phyloP scores from a whole-genome alignment of 2,888 invertebrate genomes.

The Malthinus flaveolus region DNA sequence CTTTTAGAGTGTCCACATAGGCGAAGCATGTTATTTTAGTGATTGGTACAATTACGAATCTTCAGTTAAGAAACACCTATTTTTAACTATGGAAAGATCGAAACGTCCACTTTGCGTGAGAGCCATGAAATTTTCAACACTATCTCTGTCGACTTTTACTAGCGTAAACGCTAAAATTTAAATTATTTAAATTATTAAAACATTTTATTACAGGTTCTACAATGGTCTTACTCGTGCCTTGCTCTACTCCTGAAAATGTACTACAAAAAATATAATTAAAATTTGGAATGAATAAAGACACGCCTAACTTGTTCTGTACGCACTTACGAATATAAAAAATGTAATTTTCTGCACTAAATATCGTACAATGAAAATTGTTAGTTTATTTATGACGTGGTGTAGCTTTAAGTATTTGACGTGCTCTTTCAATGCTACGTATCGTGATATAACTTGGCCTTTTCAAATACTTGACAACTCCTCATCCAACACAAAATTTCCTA shows the following conservation, averaged over 20 bases:
- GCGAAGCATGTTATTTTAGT: conserved; percentile 27
- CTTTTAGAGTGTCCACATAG: conserved; percentile 25
- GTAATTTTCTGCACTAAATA: too few relatives aligned
- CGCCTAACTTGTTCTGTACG: too few relatives aligned
- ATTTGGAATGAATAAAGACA: too few relatives aligned
- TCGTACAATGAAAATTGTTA: too few relatives aligned
- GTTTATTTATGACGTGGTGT: too few relatives aligned
- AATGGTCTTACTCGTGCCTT: conserved; percentile 3
- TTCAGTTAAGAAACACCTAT: conserved; percentile 17
- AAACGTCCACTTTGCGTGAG: conserved; percentile 25
- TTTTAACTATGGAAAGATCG: conserved; percentile 32
- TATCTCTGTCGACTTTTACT: conserved; percentile 17
- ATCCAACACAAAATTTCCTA: neutral
- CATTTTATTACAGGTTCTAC: neutral
- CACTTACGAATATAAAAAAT: too few relatives aligned
- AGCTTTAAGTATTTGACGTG: neutral
- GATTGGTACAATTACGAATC: conserved; percentile 25
- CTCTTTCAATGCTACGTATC: neutral
- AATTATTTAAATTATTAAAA: neutral
- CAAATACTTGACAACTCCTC: neutral
- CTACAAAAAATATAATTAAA: neutral
- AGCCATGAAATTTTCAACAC: conserved; percentile 15
- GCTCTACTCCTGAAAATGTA: neutral
- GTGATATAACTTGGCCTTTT: conserved; percentile 24
- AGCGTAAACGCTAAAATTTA: conserved; percentile 11